Conservation (phyloP, 2,113 vertebrate species). For the Bettongia penicillata region DNA sequence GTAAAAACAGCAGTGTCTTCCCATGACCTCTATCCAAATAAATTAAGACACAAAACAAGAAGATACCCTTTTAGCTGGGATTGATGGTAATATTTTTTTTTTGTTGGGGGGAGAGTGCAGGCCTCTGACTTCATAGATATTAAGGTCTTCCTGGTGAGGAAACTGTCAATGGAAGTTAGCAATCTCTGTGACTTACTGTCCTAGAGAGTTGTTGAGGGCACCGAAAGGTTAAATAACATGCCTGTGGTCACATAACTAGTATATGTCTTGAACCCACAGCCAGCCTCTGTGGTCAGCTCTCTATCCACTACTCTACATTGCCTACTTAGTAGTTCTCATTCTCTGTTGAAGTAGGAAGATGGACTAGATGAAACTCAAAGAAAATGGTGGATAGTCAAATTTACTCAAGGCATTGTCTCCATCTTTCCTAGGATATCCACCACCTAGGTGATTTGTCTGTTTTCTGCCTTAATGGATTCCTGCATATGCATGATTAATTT, state of each 20-base stretch:
- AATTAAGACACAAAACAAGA: neutral
- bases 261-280: neutral
- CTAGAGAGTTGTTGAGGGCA: neutral
- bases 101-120: neutral
- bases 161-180: neutral
- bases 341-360: neutral
- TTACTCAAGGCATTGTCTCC: neutral
- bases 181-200: neutral
- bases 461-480: neutral
- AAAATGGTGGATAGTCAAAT: neutral
- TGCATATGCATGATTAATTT: neutral
- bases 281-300: neutral
- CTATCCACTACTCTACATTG: neutral
- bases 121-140: neutral
- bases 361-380: neutral
- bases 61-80: neutral
- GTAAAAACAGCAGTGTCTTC: neutral
- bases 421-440: neutral
- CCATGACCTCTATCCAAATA: neutral
- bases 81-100: neutral
- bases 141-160: neutral
- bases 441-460: neutral
- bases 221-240: neutral
- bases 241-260: neutral
- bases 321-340: neutral